Evolutionary conservation across 2,888 invertebrate genomes (phyloP).

Genomic region (Machimus atricapillus): DNA sequence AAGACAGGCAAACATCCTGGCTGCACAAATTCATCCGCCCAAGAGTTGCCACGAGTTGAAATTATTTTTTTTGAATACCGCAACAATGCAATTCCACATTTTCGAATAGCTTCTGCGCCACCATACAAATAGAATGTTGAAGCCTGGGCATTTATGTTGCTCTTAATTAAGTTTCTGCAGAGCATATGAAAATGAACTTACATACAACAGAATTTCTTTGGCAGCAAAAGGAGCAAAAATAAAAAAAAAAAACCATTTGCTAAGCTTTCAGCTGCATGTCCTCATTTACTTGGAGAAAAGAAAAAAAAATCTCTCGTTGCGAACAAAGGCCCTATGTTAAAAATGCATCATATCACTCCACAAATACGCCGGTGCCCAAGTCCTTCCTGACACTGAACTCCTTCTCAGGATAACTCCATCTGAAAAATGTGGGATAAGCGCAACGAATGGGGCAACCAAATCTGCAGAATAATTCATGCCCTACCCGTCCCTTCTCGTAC

Average conservation of each 20-base stretch:
- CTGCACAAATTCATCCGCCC: not conserved
- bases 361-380: not conserved
- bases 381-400: constrained; percentile 23
- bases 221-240: not conserved
- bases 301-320: not conserved
- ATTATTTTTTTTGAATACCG: not conserved
- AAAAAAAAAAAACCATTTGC: not conserved
- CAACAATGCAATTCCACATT: not conserved
- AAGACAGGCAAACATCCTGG: not conserved
- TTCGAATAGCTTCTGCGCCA: not conserved
- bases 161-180: not conserved
- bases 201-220: not conserved
- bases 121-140: not conserved
- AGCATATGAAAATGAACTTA: not conserved
- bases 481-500: not conserved
- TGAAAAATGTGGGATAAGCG: not conserved
- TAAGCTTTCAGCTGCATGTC: not conserved
- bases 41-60: not conserved
- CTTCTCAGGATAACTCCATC: not conserved
- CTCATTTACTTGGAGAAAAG: not conserved
- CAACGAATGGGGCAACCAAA: constrained; percentile 1
- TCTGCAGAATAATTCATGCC: constrained; percentile 4
- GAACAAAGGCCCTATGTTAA: not conserved
- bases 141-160: not conserved
- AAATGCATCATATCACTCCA: not conserved